Evolutionary conservation across 2,888 invertebrate genomes (phyloP).

Genomic region (Adineta ricciae): DNA sequence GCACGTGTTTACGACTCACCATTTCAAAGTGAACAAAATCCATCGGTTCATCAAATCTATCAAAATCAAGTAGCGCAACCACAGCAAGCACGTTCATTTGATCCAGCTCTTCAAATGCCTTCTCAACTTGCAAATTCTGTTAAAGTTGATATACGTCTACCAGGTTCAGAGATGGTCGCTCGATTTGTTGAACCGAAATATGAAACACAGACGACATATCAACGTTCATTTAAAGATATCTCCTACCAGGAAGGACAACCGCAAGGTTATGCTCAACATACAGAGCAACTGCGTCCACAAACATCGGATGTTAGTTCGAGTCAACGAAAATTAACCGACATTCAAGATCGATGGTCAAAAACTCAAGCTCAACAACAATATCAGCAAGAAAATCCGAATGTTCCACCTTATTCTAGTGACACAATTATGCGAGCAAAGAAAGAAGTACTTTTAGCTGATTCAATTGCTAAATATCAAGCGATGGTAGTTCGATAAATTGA

Average conservation of each 20-base stretch:
- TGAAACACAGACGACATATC: constrained; percentile 17
- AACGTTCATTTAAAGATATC: not conserved
- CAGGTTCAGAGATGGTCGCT: constrained; percentile 6
- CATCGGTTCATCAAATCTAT: not conserved
- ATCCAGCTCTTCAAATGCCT: not conserved
- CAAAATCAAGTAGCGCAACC: not conserved
- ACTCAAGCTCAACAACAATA: constrained; percentile 40
- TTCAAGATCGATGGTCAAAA: constrained; percentile 45
- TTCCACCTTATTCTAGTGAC: constrained; percentile 43
- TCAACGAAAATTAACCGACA: constrained; percentile 38
- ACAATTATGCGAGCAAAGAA: constrained; percentile 43
- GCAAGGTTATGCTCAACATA: not conserved
- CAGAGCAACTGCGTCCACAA: not conserved
- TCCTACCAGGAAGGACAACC: constrained; percentile 5
- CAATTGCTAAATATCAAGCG: not conserved
- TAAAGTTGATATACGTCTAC: not conserved
- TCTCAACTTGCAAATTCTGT: not conserved
- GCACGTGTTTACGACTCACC: constrained; percentile 31
- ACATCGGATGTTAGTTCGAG: constrained; percentile 40
- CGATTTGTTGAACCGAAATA: constrained; percentile 21
- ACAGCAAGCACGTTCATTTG: not conserved
- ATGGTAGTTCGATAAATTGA: not conserved
- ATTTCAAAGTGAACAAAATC: constrained; percentile 24
- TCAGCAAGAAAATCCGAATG: constrained; percentile 41
- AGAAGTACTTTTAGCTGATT: not conserved